These are phyloP conservation scores for Esox niger DNA, from an alignment of 2,113 vertebrate genomes.

Conservation along the genomic window DNA sequence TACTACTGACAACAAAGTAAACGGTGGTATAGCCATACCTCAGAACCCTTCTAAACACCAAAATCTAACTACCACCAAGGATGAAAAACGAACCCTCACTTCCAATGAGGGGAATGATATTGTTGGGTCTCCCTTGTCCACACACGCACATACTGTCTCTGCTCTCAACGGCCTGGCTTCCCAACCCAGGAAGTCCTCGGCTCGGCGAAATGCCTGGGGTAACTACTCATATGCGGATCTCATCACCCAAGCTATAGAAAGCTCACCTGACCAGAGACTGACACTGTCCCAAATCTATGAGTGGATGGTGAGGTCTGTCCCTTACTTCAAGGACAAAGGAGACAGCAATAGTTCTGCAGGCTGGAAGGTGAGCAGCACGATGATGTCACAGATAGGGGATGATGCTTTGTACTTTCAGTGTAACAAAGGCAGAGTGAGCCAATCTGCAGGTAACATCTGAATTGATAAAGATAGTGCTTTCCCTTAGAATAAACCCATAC, in stretches of 20 bases:
- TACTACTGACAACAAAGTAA: too few species aligned
- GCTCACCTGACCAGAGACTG: slow-evolving; percentile 90
- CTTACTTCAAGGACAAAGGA: slow-evolving; percentile 98
- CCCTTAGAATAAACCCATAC: neutral
- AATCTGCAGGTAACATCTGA: neutral
- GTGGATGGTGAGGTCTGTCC: slow-evolving; percentile 97
- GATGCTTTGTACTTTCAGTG: neutral
- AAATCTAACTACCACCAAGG: slow-evolving; percentile 38
- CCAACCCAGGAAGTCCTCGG: slow-evolving; percentile 88
- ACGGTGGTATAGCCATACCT: too few species aligned
- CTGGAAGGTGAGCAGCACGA: slow-evolving; percentile 85
- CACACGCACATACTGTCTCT: slow-evolving; percentile 50
- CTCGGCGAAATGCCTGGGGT: slow-evolving; percentile 94
- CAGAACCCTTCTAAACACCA: slow-evolving; percentile 3
- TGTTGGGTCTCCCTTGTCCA: slow-evolving; percentile 60
- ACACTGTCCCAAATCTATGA: slow-evolving; percentile 97
- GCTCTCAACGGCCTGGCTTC: slow-evolving; percentile 64
- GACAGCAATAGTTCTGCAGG: slow-evolving; percentile 97
- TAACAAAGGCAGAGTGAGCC: neutral
- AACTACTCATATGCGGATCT: slow-evolving; percentile 97
- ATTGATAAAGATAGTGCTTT: neutral
- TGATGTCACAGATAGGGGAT: slow-evolving; percentile 7
- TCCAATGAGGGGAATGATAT: slow-evolving; percentile 36
- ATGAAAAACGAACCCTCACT: slow-evolving; percentile 48
- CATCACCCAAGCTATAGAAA: slow-evolving; percentile 93